phyloP scores from a whole-genome alignment of 2,113 vertebrate species.

The Crotalus horridus region DNA sequence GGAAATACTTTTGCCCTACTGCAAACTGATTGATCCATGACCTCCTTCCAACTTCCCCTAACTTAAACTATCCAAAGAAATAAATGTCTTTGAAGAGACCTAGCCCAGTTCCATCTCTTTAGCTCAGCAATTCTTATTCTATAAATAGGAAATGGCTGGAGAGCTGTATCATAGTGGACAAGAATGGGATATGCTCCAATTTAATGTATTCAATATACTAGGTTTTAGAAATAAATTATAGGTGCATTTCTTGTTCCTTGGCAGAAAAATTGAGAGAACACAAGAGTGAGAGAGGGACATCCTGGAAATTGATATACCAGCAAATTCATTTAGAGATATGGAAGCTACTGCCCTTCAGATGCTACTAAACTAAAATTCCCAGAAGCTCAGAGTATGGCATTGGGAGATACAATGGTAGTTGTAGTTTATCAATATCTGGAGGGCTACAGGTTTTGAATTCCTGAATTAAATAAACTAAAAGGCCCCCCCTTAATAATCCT shows the following conservation, averaged over 20 bases:
- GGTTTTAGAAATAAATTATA: background rate
- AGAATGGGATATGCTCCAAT: background rate
- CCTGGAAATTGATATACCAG: background rate
- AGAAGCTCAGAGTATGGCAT: background rate
- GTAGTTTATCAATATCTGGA: background rate
- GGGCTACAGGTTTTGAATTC: background rate
- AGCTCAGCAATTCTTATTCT: background rate
- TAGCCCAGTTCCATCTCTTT: background rate
- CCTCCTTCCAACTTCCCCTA: background rate
- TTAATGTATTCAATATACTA: background rate
- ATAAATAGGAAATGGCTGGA: background rate
- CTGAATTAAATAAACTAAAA: background rate
- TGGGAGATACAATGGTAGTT: background rate
- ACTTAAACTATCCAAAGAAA: background rate
- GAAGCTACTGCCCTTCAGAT: background rate
- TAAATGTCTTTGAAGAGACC: background rate
- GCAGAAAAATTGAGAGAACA: too few relatives aligned
- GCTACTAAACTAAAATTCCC: background rate
- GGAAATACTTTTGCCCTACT: background rate
- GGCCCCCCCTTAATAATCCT: background rate
- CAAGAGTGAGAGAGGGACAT: too few relatives aligned
- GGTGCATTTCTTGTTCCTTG: background rate
- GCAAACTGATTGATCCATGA: background rate
- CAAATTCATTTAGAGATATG: background rate
- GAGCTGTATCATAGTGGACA: background rate